Conservation (phyloP, 2,113 vertebrate species). For the Saguinus imperator region DNA sequence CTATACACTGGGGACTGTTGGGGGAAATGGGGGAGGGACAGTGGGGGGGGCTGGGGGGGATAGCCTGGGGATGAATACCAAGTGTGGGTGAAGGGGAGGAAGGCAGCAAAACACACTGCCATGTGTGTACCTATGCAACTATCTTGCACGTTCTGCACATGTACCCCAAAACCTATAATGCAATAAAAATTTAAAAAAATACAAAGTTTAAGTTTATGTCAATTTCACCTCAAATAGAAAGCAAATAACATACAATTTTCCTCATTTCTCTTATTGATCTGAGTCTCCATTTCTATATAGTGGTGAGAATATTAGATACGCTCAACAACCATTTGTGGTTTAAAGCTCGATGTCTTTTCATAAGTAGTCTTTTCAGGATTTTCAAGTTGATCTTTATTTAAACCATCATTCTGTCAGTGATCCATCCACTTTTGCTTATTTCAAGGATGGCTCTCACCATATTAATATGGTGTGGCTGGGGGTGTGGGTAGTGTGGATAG, state of each 20-base stretch:
- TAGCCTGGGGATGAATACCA: too few relatives aligned
- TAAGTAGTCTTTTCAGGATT: neutral
- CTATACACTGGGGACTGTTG: too few relatives aligned
- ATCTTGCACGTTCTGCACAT: too few relatives aligned
- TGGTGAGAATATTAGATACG: neutral
- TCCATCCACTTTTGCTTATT: neutral
- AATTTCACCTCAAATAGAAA: neutral
- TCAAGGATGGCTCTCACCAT: neutral
- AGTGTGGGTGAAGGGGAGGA: too few relatives aligned
- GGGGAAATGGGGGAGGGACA: too few relatives aligned
- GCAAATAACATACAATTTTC: neutral
- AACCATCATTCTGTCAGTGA: neutral
- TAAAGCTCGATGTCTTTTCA: neutral
- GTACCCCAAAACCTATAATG: too few relatives aligned
- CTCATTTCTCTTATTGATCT: neutral
- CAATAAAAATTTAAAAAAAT: too few relatives aligned
- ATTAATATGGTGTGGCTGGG: fast-evolving
- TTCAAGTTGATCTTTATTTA: neutral
- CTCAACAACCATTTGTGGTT: neutral
- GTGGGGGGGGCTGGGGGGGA: too few relatives aligned
- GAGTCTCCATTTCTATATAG: neutral
- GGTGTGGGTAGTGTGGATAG: fast-evolving
- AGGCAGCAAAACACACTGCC: too few relatives aligned
- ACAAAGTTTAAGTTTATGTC: neutral
- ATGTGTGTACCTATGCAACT: too few relatives aligned